Percentiles rank a stretch among this genome's conserved stretches.
These are phyloP conservation scores for Budorcas taxicolor DNA, from an alignment of 2,113 vertebrate genomes.

Conservation along the genomic window DNA sequence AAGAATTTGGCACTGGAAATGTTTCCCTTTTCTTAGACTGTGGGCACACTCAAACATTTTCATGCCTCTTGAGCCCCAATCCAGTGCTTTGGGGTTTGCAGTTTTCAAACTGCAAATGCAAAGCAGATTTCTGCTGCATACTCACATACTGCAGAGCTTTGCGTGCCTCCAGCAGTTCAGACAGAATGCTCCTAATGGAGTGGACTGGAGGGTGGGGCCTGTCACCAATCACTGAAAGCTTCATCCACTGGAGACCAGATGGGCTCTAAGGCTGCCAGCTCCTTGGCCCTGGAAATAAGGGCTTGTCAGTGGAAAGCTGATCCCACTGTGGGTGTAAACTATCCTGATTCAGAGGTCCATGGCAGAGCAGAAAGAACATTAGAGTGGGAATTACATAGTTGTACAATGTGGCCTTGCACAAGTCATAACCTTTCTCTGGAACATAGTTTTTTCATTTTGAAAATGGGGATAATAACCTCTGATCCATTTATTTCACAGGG, in stretches of 20 bases:
- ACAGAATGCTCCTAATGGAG: slow-evolving; percentile 53
- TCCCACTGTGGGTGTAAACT: slow-evolving; percentile 36
- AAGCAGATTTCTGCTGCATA: slow-evolving; percentile 54
- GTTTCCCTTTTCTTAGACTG: slow-evolving; percentile 25
- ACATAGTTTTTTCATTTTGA: slow-evolving; percentile 5
- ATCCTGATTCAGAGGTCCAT: slow-evolving; percentile 9
- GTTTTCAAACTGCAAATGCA: slow-evolving; percentile 54
- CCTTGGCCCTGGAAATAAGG: slow-evolving; percentile 9
- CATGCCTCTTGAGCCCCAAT: slow-evolving; percentile 5
- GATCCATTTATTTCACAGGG: slow-evolving; percentile 11
- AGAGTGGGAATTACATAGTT: slow-evolving; percentile 24
- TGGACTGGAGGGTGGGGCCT: slow-evolving; percentile 23
- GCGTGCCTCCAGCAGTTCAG: slow-evolving; percentile 53
- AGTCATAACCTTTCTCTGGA: slow-evolving; percentile 18
- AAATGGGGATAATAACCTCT: slow-evolving; percentile 25
- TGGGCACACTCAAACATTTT: slow-evolving; percentile 11
- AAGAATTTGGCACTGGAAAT: slow-evolving; percentile 6
- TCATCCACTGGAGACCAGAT: slow-evolving; percentile 53
- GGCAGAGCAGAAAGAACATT: not conserved
- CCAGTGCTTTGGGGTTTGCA: slow-evolving; percentile 53
- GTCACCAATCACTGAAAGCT: slow-evolving; percentile 51
- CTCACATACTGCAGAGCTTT: slow-evolving; percentile 49
- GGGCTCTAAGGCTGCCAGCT: slow-evolving; percentile 16
- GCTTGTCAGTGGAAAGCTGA: slow-evolving; percentile 19
- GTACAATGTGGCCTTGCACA: slow-evolving; percentile 19